Base-by-base conservation (phyloP, 1,140 invertebrate species). In the Caenorhabditis latens region DNA sequence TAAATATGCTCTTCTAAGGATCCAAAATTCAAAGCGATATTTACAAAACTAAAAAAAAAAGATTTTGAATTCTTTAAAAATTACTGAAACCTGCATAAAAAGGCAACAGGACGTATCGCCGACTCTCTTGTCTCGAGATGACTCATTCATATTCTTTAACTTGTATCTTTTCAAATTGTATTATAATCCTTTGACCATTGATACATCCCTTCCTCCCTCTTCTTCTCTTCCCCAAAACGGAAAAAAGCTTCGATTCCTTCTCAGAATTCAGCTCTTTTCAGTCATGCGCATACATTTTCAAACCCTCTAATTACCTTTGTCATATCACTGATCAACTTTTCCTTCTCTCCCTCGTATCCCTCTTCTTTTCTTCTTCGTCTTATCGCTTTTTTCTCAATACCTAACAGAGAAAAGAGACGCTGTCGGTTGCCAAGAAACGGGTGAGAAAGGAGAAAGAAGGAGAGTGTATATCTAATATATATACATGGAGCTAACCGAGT, bases 361-460 rank as follows among this genome's bases (percentile, higher is more conserved):
- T 24, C 11, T 5, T 63, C 32, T 63, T n/a, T 19, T n/a, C n/a
- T n/a, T 58, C n/a, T 58, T 58, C 32, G 24, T 21, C n/a, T 63
- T 21, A 21, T 32, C 24, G 9, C 24, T 24, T 32, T 32, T 63
- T 63, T 63, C 19, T 19, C 19, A 16, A 58, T 63, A 32, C 61
- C 57, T n/a, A 21, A n/a, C 8, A 21, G n/a, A 58, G n/a, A n/a
- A 58, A 21, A n/a, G n/a, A 58, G 57, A 58, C 21, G 50, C 14
- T 19, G 13, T 14, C 46, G 71, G 71, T 79, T 79, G 71, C 71
- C 71, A 48, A 48, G 46, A 50, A 79, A 79, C 46, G 19, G 9
- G 71, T 16, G 13, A 14, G 19, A 21, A 13, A 32, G 67, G 46
- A 14, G n/a, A 61, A 32, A 16, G 65, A 79, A 24, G 24, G 71